Conservation (phyloP, 2,797 vertebrate genomes). For the Acrossocheilus wenchowensis region DNA sequence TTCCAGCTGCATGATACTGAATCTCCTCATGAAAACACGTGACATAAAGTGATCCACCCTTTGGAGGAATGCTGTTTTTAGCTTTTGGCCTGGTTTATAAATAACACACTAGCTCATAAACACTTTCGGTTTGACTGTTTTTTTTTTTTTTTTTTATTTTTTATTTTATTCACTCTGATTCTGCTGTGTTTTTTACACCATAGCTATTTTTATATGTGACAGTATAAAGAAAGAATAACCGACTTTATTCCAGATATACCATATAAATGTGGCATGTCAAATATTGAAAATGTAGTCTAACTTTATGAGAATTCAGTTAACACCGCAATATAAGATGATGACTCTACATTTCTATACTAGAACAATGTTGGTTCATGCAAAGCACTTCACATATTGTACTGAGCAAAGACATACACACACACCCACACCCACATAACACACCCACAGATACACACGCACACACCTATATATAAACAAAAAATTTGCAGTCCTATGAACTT, state of each 20-base stretch:
- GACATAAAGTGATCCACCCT: neutral
- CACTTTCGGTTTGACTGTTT: constrained; percentile 17
- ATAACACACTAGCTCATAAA: neutral
- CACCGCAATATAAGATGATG: neutral
- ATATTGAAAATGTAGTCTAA: neutral
- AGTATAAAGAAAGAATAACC: neutral
- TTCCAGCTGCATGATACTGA: neutral
- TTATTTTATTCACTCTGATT: neutral
- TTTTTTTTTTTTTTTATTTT: neutral
- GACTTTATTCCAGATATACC: neutral
- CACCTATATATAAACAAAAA: neutral
- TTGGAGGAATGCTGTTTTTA: constrained; percentile 22
- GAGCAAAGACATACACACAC: neutral
- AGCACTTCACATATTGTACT: neutral
- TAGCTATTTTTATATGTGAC: neutral
- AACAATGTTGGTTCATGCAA: neutral
- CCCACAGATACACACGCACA: neutral
- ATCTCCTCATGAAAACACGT: neutral
- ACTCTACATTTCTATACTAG: neutral
- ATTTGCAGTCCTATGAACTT: no score
- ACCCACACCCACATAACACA: neutral
- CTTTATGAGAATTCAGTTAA: constrained; percentile 4
- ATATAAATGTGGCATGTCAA: constrained; percentile 1
- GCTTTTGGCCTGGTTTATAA: neutral
- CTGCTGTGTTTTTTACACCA: neutral